phyloP scores from a whole-genome alignment of 1,140 invertebrate genomes.

The Zophobas morio region DNA sequence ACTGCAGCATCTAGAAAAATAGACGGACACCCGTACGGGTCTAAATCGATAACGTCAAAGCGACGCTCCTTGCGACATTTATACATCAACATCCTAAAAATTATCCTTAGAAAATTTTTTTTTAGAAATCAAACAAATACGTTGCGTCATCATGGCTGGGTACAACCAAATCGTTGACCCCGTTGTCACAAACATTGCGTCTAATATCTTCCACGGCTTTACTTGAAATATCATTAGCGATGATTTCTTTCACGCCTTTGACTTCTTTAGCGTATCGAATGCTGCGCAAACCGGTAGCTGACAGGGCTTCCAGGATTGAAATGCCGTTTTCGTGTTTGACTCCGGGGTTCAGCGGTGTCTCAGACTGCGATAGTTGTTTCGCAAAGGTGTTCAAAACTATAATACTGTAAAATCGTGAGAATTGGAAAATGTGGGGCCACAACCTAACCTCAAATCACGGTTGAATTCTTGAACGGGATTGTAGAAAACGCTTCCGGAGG shows the following conservation, averaged over 20 bases:
- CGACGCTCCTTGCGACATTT: slow-evolving; percentile 77
- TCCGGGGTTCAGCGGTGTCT: slow-evolving; percentile 49
- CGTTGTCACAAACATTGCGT: slow-evolving; percentile 86
- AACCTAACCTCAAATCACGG: slow-evolving; percentile 87
- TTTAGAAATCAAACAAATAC: slow-evolving; percentile 67
- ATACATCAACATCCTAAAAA: slow-evolving; percentile 87
- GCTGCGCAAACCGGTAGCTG: slow-evolving; percentile 95
- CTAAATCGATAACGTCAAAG: slow-evolving; percentile 95
- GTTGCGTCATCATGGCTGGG: slow-evolving; percentile 86
- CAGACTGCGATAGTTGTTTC: slow-evolving; percentile 66
- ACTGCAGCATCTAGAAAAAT: slow-evolving; percentile 95
- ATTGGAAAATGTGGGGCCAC: slow-evolving; percentile 47
- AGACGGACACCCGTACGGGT: slow-evolving; percentile 97
- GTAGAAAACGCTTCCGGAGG: slow-evolving; percentile 89
- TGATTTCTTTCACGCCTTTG: slow-evolving; percentile 82
- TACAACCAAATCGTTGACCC: slow-evolving; percentile 81
- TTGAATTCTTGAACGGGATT: slow-evolving; percentile 99
- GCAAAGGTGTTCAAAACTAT: slow-evolving; percentile 75
- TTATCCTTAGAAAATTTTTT: neutral
- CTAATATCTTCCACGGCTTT: slow-evolving; percentile 90
- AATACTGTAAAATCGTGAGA: slow-evolving; percentile 68
- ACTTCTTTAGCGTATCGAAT: slow-evolving; percentile 98
- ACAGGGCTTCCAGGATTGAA: slow-evolving; percentile 91
- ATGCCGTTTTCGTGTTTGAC: slow-evolving; percentile 72
- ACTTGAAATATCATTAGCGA: slow-evolving; percentile 95